Base-by-base conservation (phyloP, 2,888 invertebrate species). In the Sphinx pinastri region DNA sequence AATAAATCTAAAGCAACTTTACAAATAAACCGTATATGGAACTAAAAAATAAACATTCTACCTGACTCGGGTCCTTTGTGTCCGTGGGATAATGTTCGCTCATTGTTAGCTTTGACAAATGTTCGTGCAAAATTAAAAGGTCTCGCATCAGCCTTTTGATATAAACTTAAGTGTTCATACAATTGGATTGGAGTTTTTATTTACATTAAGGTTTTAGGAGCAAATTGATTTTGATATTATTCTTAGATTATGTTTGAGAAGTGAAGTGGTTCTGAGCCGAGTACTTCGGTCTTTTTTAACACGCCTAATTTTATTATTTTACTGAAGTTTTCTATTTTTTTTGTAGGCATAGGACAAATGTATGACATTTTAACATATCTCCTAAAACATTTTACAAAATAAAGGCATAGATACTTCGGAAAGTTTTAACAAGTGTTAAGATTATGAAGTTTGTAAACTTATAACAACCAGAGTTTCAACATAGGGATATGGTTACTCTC, bases 31-130 rank as follows among this genome's bases (percentile, higher is more conserved):
- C 45, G 38, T 60, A 45, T 60, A 10, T 10, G n/a, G 10, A 45
- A 45, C 16, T 63, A 47, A 63, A 57, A 13, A 57, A 13, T 19
- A 57, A 63, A 49, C 19, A 16, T 19, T 55, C 11, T 49, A 63
- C 19, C 47, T 60, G 60, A 60, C 14, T 19, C 63, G 31, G 59
- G 51, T 13, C 19, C 45, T 57, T 60, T 52, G 51, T 14, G 57
- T 16, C 16, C 51, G 8, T 16, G 51, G 59, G 51, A 31, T 68
- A 68, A 38, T 38, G 59, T 68, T 60, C 31, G 51, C 11, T 51
- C 31, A 59, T 38, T 68, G 68, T 68, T 68, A 59, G 59, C 59
- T 60, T 38, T 47, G 68, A 52, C 68, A 60, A 60, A 68, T 68
- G 59, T 60, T 38, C 38, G 38, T 52, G 59, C 38, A 31, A 68